Evolutionary conservation across 2,888 invertebrate genomes (phyloP).

Genomic region (Caenorhabditis sp.): DNA sequence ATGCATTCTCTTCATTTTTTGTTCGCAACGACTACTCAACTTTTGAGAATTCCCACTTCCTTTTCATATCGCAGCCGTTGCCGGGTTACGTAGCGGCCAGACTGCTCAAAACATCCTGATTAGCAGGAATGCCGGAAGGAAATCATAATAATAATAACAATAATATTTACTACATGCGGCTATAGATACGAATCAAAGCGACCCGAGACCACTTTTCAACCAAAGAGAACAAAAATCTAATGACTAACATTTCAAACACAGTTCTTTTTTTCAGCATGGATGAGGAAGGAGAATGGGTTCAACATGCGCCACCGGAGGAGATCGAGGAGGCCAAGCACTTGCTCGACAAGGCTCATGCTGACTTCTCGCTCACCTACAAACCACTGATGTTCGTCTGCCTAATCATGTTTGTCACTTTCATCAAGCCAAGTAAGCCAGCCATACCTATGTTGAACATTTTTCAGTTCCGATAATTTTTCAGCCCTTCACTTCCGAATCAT

Average conservation of each 20-base stretch:
- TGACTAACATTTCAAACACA: too few relatives aligned
- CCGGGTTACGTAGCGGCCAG: constrained; percentile 2
- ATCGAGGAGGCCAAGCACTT: constrained; percentile 57
- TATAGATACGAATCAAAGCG: too few relatives aligned
- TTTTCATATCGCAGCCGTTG: not conserved
- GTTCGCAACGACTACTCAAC: constrained; percentile 9
- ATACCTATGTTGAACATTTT: too few relatives aligned
- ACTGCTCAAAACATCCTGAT: constrained; percentile 4
- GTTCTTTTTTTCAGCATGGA: constrained; percentile 42
- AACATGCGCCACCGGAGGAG: constrained; percentile 24
- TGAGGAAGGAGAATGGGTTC: constrained; percentile 56
- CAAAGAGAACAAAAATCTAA: too few relatives aligned
- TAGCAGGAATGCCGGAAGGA: constrained; percentile 1
- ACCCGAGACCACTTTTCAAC: too few relatives aligned
- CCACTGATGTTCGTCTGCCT: constrained; percentile 47
- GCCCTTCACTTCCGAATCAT: constrained; percentile 42
- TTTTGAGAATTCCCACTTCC: not conserved
- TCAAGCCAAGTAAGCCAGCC: constrained; percentile 66
- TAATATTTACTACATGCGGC: not conserved
- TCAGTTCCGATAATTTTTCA: constrained; percentile 18
- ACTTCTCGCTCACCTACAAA: constrained; percentile 52
- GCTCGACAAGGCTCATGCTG: constrained; percentile 45
- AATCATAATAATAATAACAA: not conserved
- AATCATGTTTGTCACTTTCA: constrained; percentile 50
- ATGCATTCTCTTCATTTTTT: not conserved